A percentile compares a stretch with the other conserved stretches of the same genome.
These are phyloP conservation scores for Otolemur garnettii DNA, from an alignment of 2,113 vertebrate genomes.

Conservation along the genomic window DNA sequence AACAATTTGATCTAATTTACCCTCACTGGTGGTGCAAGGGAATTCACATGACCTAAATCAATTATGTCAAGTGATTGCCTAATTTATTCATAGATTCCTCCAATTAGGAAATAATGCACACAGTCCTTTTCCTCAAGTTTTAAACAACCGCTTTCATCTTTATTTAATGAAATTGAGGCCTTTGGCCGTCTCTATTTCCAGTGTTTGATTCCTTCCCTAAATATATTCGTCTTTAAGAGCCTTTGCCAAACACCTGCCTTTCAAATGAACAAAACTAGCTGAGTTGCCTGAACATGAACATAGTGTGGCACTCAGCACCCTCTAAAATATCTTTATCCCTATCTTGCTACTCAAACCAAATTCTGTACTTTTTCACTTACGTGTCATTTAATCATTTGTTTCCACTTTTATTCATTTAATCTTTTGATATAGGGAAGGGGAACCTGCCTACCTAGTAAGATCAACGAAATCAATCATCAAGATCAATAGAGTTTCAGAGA, in stretches of 20 bases:
- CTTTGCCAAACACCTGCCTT: neutral
- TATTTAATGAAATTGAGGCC: constrained; percentile 44
- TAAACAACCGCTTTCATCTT: constrained; percentile 74
- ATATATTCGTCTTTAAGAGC: neutral
- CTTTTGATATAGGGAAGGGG: constrained; percentile 19
- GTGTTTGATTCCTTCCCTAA: constrained; percentile 35
- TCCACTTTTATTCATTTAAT: constrained; percentile 45
- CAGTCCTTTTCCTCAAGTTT: constrained; percentile 69
- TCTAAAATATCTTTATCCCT: neutral
- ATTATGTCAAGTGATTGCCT: constrained; percentile 82
- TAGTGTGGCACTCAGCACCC: neutral
- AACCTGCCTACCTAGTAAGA: neutral
- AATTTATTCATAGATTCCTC: constrained; percentile 82
- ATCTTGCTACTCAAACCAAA: neutral
- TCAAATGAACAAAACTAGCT: neutral
- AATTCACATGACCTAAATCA: constrained; percentile 81
- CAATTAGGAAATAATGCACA: constrained; percentile 80
- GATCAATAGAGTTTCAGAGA: constrained; percentile 12
- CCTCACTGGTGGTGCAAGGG: constrained; percentile 53
- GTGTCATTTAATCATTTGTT: constrained; percentile 10
- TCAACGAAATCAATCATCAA: neutral
- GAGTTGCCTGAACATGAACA: neutral
- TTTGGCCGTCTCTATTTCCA: constrained; percentile 8
- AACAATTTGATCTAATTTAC: constrained; percentile 77
- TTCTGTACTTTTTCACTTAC: constrained; percentile 42